Conservation (phyloP, 2,888 invertebrate species). For the Euproctis similis region DNA sequence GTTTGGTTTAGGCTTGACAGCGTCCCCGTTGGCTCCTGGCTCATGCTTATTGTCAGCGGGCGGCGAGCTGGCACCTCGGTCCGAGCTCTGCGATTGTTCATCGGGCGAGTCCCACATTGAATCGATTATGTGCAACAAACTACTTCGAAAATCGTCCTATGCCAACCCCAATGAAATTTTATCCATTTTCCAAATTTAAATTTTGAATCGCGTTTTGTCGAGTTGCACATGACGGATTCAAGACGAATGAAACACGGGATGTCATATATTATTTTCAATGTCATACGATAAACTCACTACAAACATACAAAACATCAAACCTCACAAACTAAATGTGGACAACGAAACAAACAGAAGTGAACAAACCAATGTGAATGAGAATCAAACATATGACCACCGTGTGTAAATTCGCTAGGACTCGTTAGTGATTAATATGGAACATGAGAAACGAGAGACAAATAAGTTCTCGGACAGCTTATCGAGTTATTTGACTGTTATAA, state of each 20-base stretch:
- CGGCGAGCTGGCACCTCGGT: conserved; percentile 39
- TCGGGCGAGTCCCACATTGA: conserved; percentile 77
- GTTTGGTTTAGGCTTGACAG: conserved; percentile 67
- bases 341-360: conserved; percentile 65
- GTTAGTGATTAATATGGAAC: too few relatives aligned
- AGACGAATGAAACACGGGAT: conserved; percentile 76
- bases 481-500: too few relatives aligned
- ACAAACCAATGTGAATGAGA: conserved; percentile 64
- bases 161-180: conserved; percentile 44
- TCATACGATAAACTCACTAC: conserved; percentile 65
- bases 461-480: too few relatives aligned
- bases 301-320: conserved; percentile 69
- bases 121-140: conserved; percentile 78
- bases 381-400: conserved; percentile 75
- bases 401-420: conserved; percentile 74
- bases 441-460: too few relatives aligned
- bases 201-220: conserved; percentile 50
- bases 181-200: conserved; percentile 37
- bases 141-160: conserved; percentile 76
- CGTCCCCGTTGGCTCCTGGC: conserved; percentile 53
- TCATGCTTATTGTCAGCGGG: conserved; percentile 51
- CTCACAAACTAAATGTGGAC: conserved; percentile 60
- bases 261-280: conserved; percentile 75
- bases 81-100: conserved; percentile 75
- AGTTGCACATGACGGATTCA: conserved; percentile 78